Evolutionary conservation across 30 jellyfish, hydroid and myxozoan species (phyloP), one percentile per base, ranked within the genome.

Genomic region (Phacellophora camtschatica): DNA sequence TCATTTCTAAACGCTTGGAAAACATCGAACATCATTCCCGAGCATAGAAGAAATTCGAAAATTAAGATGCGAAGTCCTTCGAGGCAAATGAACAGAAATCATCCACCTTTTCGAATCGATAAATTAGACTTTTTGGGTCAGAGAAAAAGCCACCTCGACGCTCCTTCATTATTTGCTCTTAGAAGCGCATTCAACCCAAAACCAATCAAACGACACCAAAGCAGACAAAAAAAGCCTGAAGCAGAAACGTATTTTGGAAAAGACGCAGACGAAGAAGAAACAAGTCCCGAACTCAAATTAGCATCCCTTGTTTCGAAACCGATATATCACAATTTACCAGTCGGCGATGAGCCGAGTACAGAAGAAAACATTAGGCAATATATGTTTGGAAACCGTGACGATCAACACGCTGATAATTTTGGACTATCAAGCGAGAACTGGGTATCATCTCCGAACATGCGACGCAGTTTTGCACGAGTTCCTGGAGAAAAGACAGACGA

Each of bases 281-380:
- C 50, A 20, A 65, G 82, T 28, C 98, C 98, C 4, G 97, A 92
- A 35, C 69, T 87, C 59, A 65, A 84, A 53, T 66, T 92, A 11
- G 98, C 98, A 4, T 58, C 95, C 8, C 50, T 92, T 6, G 66
- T 92, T 24, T 92, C 98, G 5, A 92, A 92, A 65, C 98, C 98
- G 16, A 85, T 92, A 11, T 71, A 71, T 45, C 98, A 92, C 84
- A 42, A 61, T 11, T 24, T 65, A 22, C 84, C 84, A 43, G 81
- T 43, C 6, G 66, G 77, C 5, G 32, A 6, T 8, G 23, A 35
- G 7, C 75, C 42, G 20, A 57, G 59, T 16, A 16, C 91, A 11
- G 91, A 80, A 20, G 70, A 80, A 4, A 84, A 80, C 10, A 41
- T 62, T 9, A 80, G 66, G 34, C 77, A 80, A 65, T 80, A 64